These are phyloP conservation scores for Henricia sp. DNA, from an alignment of 53 echinoderm and acorn worm species.

Conservation along the genomic window DNA sequence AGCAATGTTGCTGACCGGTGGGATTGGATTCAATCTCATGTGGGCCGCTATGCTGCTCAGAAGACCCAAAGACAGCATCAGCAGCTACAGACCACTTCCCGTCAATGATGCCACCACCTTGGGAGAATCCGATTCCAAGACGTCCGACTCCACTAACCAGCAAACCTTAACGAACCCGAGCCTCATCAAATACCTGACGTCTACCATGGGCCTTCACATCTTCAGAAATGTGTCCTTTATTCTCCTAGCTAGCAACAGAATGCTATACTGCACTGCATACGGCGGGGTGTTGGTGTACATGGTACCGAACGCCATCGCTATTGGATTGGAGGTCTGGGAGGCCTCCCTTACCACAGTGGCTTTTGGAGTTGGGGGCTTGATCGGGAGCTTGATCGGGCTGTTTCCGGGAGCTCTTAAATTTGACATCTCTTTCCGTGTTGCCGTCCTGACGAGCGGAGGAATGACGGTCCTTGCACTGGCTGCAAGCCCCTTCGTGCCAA, in stretches of 20 bases:
- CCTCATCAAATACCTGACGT: no score
- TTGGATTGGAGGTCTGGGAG: neutral
- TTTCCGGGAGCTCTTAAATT: no score
- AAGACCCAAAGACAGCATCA: neutral
- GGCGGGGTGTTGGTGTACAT: constrained; percentile 4
- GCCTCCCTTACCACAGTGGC: neutral
- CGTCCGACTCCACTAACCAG: neutral
- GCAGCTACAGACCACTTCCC: neutral
- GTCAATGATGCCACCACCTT: neutral
- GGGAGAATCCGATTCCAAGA: neutral
- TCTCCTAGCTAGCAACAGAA: neutral
- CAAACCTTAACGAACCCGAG: no score
- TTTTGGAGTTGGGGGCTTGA: neutral
- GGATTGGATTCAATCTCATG: neutral
- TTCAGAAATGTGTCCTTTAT: neutral
- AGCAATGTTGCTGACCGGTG: constrained; percentile 1
- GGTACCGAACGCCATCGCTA: neutral
- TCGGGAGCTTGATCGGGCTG: neutral
- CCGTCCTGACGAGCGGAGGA: no score
- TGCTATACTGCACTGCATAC: neutral
- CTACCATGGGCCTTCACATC: no score
- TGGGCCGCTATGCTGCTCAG: neutral
- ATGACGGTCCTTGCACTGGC: neutral
- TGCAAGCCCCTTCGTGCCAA: no score
- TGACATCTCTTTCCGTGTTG: no score